A percentile compares a stretch with the other conserved stretches of the same genome.
Conservation (phyloP, 2,797 vertebrate genomes). For the Limnodromus scolopaceus region DNA sequence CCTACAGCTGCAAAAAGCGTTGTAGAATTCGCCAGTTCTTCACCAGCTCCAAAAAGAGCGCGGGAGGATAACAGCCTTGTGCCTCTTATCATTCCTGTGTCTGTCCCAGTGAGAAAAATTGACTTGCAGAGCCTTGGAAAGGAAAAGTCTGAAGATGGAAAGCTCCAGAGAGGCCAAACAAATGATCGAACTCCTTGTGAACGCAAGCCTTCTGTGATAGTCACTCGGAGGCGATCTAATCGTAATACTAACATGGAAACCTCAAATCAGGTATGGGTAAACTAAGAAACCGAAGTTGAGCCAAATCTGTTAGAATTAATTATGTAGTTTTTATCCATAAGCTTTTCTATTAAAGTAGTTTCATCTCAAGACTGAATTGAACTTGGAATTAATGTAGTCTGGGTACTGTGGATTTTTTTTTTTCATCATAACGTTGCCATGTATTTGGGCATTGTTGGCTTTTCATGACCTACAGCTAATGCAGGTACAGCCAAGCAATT, state of each 20-base stretch:
- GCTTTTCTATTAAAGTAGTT: neutral
- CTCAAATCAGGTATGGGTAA: conserved; percentile 83
- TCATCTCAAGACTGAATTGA: neutral
- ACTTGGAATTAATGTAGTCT: neutral
- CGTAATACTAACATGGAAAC: conserved; percentile 85
- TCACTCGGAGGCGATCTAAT: conserved; percentile 90
- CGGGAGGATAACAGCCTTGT: conserved; percentile 87
- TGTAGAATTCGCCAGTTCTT: conserved; percentile 74
- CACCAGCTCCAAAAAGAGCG: conserved; percentile 79
- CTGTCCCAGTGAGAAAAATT: conserved; percentile 89
- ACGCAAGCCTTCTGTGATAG: conserved; percentile 92
- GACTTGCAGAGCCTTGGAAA: conserved; percentile 79
- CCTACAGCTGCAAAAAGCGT: conserved; percentile 67
- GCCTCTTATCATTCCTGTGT: conserved; percentile 96
- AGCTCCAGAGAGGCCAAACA: conserved; percentile 60
- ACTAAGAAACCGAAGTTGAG: neutral
- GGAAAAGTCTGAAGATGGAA: conserved; percentile 78
- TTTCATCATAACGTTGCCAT: neutral
- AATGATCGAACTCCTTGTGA: conserved; percentile 80
- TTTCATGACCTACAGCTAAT: neutral
- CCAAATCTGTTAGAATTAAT: neutral
- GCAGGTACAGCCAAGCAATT: neutral
- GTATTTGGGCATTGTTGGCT: neutral
- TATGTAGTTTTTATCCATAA: neutral
- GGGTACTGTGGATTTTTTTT: neutral